Evolutionary conservation across 2,113 vertebrate genomes (phyloP).

Genomic region (Dicrurus megarhynchus): DNA sequence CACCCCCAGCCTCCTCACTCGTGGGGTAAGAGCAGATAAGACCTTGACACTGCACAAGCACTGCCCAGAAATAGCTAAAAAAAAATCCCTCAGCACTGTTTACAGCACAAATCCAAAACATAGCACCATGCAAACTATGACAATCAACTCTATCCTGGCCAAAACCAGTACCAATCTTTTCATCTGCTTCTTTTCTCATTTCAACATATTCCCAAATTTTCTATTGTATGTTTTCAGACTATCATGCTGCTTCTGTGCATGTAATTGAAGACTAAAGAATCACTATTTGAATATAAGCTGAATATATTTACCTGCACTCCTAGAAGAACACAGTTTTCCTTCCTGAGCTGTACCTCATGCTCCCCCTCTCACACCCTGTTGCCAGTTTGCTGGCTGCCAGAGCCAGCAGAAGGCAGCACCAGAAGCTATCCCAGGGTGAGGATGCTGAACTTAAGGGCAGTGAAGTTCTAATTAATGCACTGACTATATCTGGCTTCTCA

Average conservation of each 20-base stretch:
- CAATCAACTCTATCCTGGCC: not conserved
- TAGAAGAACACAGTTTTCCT: not conserved
- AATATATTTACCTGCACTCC: not conserved
- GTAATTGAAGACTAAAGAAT: not conserved
- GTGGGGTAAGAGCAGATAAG: not conserved
- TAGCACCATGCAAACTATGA: not conserved
- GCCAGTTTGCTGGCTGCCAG: not conserved
- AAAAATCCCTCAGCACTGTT: not conserved
- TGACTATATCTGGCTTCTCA: not conserved
- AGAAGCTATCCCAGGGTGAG: not conserved
- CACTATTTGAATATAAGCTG: not conserved
- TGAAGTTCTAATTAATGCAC: not conserved
- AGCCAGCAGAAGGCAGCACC: not conserved
- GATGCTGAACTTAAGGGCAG: not conserved
- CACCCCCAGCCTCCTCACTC: not conserved
- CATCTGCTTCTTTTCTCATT: not conserved
- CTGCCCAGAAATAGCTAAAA: not conserved
- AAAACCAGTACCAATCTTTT: not conserved
- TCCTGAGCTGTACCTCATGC: not conserved
- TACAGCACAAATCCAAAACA: not conserved
- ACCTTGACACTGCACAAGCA: not conserved
- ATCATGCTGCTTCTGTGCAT: not conserved
- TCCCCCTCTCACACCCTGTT: not conserved
- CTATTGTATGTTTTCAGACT: not conserved
- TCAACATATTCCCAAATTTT: not conserved